Percentiles rank a stretch among this genome's conserved stretches.
Conservation (phyloP, 2,888 invertebrate genomes). For the Enoplolaimus lenunculus region DNA sequence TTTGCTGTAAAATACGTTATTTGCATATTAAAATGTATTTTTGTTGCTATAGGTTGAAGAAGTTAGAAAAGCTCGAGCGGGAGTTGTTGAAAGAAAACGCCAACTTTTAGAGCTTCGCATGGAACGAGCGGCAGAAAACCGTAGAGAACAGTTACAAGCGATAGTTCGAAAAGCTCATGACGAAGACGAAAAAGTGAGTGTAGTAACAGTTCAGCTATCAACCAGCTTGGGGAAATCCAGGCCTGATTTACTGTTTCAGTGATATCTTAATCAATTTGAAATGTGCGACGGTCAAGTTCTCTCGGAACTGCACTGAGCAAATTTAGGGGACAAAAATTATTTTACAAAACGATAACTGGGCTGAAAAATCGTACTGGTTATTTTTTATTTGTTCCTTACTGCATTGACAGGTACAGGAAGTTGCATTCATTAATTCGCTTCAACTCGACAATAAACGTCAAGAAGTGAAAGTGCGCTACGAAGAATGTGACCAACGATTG, state of each 20-base stretch:
- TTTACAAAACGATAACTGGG: too few species aligned
- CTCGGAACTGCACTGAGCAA: too few species aligned
- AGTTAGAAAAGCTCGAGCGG: conserved; percentile 61
- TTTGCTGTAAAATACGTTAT: too few species aligned
- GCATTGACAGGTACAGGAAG: conserved; percentile 71
- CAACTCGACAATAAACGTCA: conserved; percentile 84
- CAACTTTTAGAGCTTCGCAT: conserved; percentile 45
- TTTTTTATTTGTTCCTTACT: too few species aligned
- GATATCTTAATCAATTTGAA: too few species aligned
- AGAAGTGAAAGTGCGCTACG: conserved; percentile 61
- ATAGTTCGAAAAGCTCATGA: conserved; percentile 89
- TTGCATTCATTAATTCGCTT: conserved; percentile 87
- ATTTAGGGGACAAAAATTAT: too few species aligned
- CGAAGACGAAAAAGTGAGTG: conserved; percentile 67
- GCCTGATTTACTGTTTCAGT: too few species aligned
- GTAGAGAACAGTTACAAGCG: conserved; percentile 53
- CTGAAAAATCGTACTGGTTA: too few species aligned
- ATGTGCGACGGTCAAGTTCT: too few species aligned
- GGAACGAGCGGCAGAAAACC: conserved; percentile 70
- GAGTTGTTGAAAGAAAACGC: conserved; percentile 60
- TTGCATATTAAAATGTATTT: too few species aligned
- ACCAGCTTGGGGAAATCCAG: too few species aligned
- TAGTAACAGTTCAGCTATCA: too few species aligned
- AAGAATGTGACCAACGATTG: conserved; percentile 48
- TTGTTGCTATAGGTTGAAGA: conserved; percentile 47